Evolutionary conservation across 2,888 invertebrate species (phyloP).

Genomic region (Abscondita cerata): DNA sequence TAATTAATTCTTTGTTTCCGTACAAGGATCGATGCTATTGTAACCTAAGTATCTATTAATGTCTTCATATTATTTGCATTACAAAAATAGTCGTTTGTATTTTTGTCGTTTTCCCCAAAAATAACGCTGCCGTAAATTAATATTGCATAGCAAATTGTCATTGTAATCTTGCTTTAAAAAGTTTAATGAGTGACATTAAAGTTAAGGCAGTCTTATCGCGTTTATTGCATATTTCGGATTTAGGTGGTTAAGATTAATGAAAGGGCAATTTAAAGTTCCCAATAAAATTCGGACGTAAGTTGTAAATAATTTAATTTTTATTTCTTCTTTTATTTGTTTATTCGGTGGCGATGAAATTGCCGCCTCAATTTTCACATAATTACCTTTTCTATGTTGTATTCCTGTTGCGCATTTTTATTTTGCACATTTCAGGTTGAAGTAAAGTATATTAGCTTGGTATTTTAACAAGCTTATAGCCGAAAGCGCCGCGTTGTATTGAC

Average conservation of each 20-base stretch:
- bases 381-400: background rate
- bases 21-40: conserved; percentile 38
- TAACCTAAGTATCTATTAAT: conserved; percentile 38
- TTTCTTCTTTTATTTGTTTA: conserved; percentile 26
- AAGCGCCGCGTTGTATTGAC: conserved; percentile 35
- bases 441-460: conserved; percentile 30
- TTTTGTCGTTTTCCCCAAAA: conserved; percentile 23
- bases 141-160: conserved; percentile 22
- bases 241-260: conserved; percentile 27
- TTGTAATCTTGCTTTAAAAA: conserved; percentile 20
- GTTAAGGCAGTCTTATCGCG: conserved; percentile 30
- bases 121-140: conserved; percentile 30
- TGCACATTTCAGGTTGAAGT: conserved; percentile 26
- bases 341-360: conserved; percentile 17
- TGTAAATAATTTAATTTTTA: conserved; percentile 32
- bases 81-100: conserved; percentile 20
- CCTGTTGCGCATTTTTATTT: conserved; percentile 15
- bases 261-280: conserved; percentile 33
- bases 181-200: conserved; percentile 31
- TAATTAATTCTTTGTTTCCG: conserved; percentile 38
- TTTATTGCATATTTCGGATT: conserved; percentile 32
- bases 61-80: conserved; percentile 37
- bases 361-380: background rate
- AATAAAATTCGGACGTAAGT: conserved; percentile 30
- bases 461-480: conserved; percentile 36